Evolutionary conservation across 2,113 vertebrate species (phyloP), one percentile per base, ranked within the genome.

Genomic region (Oreochromis niloticus): DNA sequence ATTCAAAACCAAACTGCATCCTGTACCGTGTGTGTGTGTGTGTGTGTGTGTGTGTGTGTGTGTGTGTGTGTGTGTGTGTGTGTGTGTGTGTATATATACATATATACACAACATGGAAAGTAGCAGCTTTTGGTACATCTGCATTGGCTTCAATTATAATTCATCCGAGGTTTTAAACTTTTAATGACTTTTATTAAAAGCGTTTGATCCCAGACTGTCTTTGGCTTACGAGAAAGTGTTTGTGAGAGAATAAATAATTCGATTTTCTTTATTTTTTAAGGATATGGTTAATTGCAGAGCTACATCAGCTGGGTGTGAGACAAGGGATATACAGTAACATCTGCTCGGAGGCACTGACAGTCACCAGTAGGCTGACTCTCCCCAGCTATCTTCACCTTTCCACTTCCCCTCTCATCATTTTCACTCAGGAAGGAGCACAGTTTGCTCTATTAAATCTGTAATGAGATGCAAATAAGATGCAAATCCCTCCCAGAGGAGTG

Each of bases 381-480:
- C 84, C 27, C 75, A 48, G 73, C 61, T 27, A 80, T 73, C 80
- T 91, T 85, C 84, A 92, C 83, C 88, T 92, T 88, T 86, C 87
- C 89, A 83, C 80, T 78, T 80, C 85, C 66, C 71, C 80, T 84
- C 75, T 90, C 85, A 85, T 95, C 92, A 88, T 93, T 84, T 91
- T 91, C 87, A 87, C 87, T 89, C 83, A 87, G 92, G 92, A 91
- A 86, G 88, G 82, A 85, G 93, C 89, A 88, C 88, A 87, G 95
- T 94, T 93, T 94, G 90, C 92, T 91, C 94, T 91, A 94, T 95
- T 95, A 89, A 92, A 93, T 86, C 89, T 80, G 84, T 88, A 92
- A 95, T 92, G 83, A 96, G 83, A 95, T 96, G 92, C 89, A 95
- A 95, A 96, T 96, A 84, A 94, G 81, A 97, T 96, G 95, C 93